These are phyloP conservation scores for Fregetta grallaria DNA, from an alignment of 2,113 vertebrate species.

Conservation along the genomic window DNA sequence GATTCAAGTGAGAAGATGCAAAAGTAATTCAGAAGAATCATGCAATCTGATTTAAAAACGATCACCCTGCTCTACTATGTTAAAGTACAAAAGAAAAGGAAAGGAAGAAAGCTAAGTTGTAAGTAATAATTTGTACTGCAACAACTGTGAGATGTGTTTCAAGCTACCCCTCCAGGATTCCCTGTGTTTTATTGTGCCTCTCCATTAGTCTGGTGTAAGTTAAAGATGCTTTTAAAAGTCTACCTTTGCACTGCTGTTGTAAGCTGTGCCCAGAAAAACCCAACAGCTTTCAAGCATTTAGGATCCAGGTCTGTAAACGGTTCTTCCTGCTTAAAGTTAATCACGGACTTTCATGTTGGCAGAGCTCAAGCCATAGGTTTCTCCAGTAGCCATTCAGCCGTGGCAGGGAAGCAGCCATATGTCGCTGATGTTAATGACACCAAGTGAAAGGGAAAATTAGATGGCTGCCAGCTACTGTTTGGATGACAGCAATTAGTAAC, in stretches of 20 bases:
- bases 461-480: constrained; percentile 44
- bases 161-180: neutral
- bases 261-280: neutral
- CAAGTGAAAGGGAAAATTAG: constrained; percentile 40
- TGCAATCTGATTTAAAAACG: neutral
- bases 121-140: neutral
- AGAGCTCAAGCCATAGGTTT: neutral
- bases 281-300: neutral
- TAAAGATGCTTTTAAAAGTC: neutral
- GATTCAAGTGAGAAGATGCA: neutral
- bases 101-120: neutral
- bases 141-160: neutral
- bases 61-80: neutral
- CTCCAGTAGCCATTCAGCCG: neutral
- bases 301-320: neutral
- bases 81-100: neutral
- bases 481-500: constrained; percentile 54
- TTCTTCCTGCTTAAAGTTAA: neutral
- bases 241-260: neutral
- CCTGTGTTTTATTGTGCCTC: neutral
- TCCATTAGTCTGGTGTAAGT: neutral
- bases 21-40: neutral
- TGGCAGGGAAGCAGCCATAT: neutral
- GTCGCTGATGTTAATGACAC: constrained; percentile 17
- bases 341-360: neutral